These are phyloP conservation scores for Porites lutea DNA, from an alignment of 64 coral and sea anemone species.

Conservation along the genomic window DNA sequence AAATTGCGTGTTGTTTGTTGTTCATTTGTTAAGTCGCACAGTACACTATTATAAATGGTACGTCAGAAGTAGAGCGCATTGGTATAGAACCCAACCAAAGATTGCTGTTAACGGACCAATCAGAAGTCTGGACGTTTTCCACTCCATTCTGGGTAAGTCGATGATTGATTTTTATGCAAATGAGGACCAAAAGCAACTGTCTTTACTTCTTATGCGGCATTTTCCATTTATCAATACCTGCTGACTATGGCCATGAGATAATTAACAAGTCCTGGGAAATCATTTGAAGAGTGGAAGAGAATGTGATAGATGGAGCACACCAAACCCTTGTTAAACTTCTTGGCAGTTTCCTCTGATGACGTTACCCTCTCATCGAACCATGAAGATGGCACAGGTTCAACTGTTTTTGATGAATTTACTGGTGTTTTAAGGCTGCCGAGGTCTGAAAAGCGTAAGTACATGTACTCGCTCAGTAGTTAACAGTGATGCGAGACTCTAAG, in stretches of 20 bases:
- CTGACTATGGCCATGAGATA: slow-evolving; percentile 90
- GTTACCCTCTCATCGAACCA: slow-evolving; percentile 64
- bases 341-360: slow-evolving; percentile 4
- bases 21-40: no score
- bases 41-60: no score
- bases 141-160: no score
- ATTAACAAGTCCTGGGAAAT: slow-evolving; percentile 70
- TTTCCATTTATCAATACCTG: slow-evolving; percentile 50
- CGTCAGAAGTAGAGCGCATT: no score
- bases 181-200: no score
- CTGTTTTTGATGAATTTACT: neutral
- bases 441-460: slow-evolving; percentile 35
- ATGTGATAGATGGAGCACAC: slow-evolving; percentile 87
- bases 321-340: slow-evolving; percentile 40
- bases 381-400: slow-evolving; percentile 21
- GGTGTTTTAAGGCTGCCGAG: slow-evolving; percentile 61
- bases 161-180: no score
- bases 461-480: neutral
- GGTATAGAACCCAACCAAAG: no score
- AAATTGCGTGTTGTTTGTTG: no score
- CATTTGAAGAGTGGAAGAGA: slow-evolving; percentile 71
- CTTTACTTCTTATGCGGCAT: no score
- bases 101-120: no score
- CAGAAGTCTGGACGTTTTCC: no score
- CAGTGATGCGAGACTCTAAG: neutral